Base-by-base conservation (phyloP, 2,113 vertebrate species). In the Tychaedon coryphoeus region DNA sequence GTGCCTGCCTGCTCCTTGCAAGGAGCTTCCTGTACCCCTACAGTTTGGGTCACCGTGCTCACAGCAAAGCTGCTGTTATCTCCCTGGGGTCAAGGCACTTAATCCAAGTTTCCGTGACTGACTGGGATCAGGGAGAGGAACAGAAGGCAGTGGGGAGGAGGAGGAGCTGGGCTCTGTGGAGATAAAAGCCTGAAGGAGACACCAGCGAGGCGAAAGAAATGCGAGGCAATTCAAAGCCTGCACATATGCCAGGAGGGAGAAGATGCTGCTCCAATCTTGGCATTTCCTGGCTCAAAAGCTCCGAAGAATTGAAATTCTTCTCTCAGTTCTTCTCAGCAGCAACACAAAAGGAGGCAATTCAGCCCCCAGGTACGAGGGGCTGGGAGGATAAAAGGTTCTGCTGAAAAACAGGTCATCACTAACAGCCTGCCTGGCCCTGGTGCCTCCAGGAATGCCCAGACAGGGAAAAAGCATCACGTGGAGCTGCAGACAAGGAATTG, bases 71-170 rank as follows among this genome's bases (percentile, higher is more conserved):
- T 60, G 73, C 40, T 19, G 57, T 92, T 24, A 95, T 57, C 62
- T 85, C 65, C 70, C 47, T 0, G 2, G 65, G 89, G 81, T 92
- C 91, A 90, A 51, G 1, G 43, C 51, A 38, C 66, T 94, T 93
- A 92, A 92, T 95, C 95, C 94, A 75, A 79, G 62, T 88, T 92
- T 81, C 48, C 13, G 23, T 86, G 92, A 93, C 66, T 0, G 2
- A 75, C 45, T 62, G 87, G 89, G 94, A 94, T 82, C 80, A 54
- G 57, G 5, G 13, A 74, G 73, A 2, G 2, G 10, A 56, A 40
- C 87, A 96, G 94, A 94, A 92, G 85, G 93, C 26, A 58, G 65
- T 0, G 1, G 57, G 15, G 56, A 61, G 73, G 86, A 88, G 88
- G 54, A 95, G 74, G 89, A 67, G 80, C 47, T 1, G 0, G 4